phyloP scores from a whole-genome alignment of 2,113 vertebrate species.

The Sinosuthora webbiana region DNA sequence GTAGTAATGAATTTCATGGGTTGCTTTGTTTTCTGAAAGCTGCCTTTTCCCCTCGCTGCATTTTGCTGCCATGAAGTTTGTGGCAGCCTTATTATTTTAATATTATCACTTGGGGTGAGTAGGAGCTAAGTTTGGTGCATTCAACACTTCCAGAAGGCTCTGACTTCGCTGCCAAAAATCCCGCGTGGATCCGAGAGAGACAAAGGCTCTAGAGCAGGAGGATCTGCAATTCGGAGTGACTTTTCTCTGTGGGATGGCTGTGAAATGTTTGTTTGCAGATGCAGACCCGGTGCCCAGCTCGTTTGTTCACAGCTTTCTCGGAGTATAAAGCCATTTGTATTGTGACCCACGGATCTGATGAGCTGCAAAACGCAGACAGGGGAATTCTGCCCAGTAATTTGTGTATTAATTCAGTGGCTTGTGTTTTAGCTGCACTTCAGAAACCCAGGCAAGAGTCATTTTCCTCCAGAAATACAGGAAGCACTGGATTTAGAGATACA shows the following conservation, averaged over 20 bases:
- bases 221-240: background rate
- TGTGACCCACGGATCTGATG: background rate
- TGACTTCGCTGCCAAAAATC: background rate
- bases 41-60: background rate
- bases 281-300: background rate
- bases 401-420: background rate
- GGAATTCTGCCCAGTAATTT: background rate
- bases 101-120: background rate
- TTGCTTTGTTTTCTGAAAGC: background rate
- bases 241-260: slow-evolving; percentile 14
- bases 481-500: background rate
- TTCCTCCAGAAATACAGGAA: background rate
- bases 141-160: background rate
- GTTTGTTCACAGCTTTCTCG: slow-evolving; percentile 43
- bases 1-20: background rate
- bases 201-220: background rate
- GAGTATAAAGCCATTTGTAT: background rate
- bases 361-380: background rate
- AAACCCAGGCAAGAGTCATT: background rate
- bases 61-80: background rate
- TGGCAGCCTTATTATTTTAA: background rate
- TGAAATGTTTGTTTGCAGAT: background rate
- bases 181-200: background rate
- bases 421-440: background rate
- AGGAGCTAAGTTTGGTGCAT: background rate